Conservation (phyloP, 2,888 invertebrate species). For the Apomyelois bistriatella region DNA sequence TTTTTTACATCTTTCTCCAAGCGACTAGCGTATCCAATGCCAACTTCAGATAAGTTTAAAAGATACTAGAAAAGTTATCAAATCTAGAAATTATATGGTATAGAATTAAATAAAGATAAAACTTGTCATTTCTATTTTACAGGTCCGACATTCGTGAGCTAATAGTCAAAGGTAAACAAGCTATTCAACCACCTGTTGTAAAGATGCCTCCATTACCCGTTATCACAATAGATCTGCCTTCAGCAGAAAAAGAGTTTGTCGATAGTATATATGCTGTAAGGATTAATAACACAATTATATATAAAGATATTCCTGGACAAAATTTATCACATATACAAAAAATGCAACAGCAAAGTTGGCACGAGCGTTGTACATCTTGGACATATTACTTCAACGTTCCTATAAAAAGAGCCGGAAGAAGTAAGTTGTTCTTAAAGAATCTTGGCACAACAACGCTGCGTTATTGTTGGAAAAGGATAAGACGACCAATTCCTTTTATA, state of each 20-base stretch:
- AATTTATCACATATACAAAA: constrained; percentile 30
- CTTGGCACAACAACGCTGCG: constrained; percentile 68
- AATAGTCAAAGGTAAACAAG: constrained; percentile 53
- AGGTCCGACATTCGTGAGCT: constrained; percentile 50
- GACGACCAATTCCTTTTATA: constrained; percentile 45
- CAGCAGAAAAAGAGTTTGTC: not conserved
- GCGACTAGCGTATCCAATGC: too few species aligned
- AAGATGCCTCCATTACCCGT: constrained; percentile 42
- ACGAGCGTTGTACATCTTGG: constrained; percentile 54
- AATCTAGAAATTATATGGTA: too few species aligned
- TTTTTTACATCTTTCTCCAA: too few species aligned
- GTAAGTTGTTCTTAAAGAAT: constrained; percentile 66
- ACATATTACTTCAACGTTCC: constrained; percentile 66
- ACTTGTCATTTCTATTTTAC: too few species aligned
- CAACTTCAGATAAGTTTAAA: too few species aligned
- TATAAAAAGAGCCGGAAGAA: constrained; percentile 46
- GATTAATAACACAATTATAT: constrained; percentile 58
- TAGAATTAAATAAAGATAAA: too few species aligned
- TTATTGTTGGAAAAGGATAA: constrained; percentile 72
- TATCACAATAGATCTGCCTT: constrained; percentile 32
- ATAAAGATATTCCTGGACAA: constrained; percentile 45
- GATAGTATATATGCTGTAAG: constrained; percentile 42
- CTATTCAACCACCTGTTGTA: constrained; percentile 38
- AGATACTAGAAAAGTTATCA: too few species aligned
- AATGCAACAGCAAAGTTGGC: constrained; percentile 40